Percentiles rank a stretch among this genome's conserved stretches.
Evolutionary conservation across 2,797 vertebrate species (phyloP).

Genomic region (Coilia nasus): DNA sequence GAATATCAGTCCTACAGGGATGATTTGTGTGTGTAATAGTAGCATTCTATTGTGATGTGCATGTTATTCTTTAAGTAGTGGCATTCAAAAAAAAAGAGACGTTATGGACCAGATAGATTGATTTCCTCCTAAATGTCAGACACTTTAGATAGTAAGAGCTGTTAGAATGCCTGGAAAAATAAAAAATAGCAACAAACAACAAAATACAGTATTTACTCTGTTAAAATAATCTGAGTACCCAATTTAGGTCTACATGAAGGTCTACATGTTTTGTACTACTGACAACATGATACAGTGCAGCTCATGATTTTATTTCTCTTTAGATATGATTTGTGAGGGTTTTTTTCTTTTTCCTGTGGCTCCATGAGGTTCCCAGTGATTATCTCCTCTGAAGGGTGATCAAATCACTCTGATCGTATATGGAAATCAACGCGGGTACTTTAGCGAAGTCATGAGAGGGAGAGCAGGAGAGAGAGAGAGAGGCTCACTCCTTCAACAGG

Average conservation of each 20-base stretch:
- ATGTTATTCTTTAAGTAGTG: too few species aligned
- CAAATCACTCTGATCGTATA: constrained; percentile 32
- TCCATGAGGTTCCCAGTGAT: constrained; percentile 33
- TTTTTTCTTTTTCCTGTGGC: not conserved
- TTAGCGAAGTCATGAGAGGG: constrained; percentile 8
- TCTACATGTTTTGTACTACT: not conserved
- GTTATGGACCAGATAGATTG: too few species aligned
- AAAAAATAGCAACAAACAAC: too few species aligned
- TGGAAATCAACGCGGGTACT: constrained; percentile 39
- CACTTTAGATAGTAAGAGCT: too few species aligned
- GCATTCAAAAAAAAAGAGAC: too few species aligned
- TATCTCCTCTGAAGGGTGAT: constrained; percentile 41
- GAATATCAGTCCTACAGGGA: too few species aligned
- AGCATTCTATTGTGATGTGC: too few species aligned
- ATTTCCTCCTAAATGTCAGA: too few species aligned
- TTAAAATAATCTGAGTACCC: not conserved
- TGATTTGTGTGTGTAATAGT: too few species aligned
- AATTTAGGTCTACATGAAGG: not conserved
- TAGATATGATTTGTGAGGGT: not conserved
- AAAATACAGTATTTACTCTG: not conserved
- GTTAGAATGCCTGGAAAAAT: not conserved
- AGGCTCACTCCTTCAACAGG: constrained; percentile 40
- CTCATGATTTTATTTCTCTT: not conserved
- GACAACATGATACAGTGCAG: not conserved
- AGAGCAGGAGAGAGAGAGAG: constrained; percentile 36